Base-by-base conservation (phyloP, 2,888 invertebrate species). In the Catocala sponsa region DNA sequence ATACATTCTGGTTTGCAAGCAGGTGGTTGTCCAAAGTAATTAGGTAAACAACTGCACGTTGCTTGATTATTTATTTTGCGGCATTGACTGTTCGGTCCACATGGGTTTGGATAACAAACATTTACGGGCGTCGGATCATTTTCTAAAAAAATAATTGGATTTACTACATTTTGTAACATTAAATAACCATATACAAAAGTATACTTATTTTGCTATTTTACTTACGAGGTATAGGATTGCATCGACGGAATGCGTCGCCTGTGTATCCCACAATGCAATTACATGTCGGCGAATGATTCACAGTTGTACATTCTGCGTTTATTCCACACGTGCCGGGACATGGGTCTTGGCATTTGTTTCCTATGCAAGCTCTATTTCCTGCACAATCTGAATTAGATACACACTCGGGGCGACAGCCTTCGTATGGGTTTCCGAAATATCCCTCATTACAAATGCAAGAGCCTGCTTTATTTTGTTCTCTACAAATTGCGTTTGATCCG, bases 351-450 rank as follows among this genome's bases (percentile, higher is more conserved):
- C 97, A 97, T 89, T 97, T 97, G 76, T 96, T 96, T 70, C 95
- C 95, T 44, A 96, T 95, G 73, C 97, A 97, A 2, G 97, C 97
- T 82, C 94, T 95, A 81, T 96, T 96, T 44, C 96, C 96, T 2
- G 96, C 91, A 84, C 97, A 97, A 78, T 97, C 97, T 0, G 96
- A 96, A 82, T 97, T 96, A 47, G 96, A 86, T 0, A 96, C 92
- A 87, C 97, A 97, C 89, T 97, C 97, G 11, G 97, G 97, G 51
- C 96, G 95, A 86, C 97, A 97, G 25, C 96, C 96, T 88, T 96
- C 96, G 75, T 97, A 97, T 35, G 97, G 97, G 86, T 97, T 96
- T 65, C 98, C 98, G 73, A 96, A 96, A 82, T 96, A 96, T 68
- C 96, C 96, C 51, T 96, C 95, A 53, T 95, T 90, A 80, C 97